Evolutionary conservation across 2,113 vertebrate genomes (phyloP).

Genomic region (Daphoenositta chrysoptera): DNA sequence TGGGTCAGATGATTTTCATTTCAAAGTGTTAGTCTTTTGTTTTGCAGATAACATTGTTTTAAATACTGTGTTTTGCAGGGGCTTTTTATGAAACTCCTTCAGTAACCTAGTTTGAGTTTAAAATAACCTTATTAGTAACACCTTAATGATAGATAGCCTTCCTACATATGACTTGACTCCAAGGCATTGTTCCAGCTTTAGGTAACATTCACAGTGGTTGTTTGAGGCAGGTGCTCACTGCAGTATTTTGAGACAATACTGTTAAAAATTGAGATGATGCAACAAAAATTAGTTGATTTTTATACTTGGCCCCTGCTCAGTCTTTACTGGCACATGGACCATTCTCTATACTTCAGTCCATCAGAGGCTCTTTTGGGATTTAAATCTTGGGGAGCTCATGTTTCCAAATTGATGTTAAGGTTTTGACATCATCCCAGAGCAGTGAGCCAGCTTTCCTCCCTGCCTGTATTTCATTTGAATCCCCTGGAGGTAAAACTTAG

Average conservation of each 20-base stretch:
- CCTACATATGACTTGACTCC: not conserved
- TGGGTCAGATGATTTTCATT: not conserved
- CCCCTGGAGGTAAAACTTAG: not conserved
- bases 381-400: not conserved
- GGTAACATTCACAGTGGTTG: not conserved
- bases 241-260: not conserved
- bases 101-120: constrained; percentile 40
- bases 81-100: not conserved
- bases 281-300: not conserved
- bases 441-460: not conserved
- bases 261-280: not conserved
- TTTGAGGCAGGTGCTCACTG: not conserved
- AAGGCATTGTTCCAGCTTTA: not conserved
- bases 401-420: not conserved
- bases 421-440: not conserved
- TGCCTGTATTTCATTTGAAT: not conserved
- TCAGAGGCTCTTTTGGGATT: not conserved
- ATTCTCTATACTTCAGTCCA: not conserved
- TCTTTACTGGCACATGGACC: not conserved
- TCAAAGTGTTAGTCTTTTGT: not conserved
- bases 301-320: not conserved
- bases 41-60: not conserved
- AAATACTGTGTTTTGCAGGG: not conserved
- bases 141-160: constrained; percentile 1
- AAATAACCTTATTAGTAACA: constrained; percentile 51